These are phyloP conservation scores for Philopotamus ludificatus DNA, from an alignment of 1,140 invertebrate genomes.

Conservation along the genomic window DNA sequence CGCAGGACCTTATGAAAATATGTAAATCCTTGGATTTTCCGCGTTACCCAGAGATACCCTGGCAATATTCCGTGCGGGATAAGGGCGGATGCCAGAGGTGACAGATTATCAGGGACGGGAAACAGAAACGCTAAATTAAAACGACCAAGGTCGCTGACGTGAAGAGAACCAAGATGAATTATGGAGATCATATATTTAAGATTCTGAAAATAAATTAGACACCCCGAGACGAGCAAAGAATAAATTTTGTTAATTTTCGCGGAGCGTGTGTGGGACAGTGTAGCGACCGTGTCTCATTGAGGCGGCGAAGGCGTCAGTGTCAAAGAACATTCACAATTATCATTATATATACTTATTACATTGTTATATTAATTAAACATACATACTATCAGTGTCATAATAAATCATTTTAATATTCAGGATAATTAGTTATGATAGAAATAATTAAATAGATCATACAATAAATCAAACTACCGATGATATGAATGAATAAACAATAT, in stretches of 20 bases:
- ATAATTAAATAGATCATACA: no score
- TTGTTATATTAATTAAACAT: background rate
- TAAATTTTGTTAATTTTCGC: background rate
- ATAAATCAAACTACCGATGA: no score
- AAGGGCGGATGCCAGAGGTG: conserved; percentile 11
- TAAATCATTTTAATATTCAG: no score
- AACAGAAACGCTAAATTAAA: conserved; percentile 21
- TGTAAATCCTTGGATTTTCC: conserved; percentile 14
- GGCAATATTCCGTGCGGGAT: background rate
- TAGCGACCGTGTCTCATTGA: no score
- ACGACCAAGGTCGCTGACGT: conserved; percentile 12
- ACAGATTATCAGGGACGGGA: conserved; percentile 22
- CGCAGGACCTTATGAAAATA: conserved; percentile 13
- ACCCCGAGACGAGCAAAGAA: background rate
- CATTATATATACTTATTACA: background rate
- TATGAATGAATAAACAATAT: no score
- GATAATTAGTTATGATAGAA: no score
- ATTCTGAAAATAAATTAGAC: conserved; percentile 9
- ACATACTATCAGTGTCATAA: no score
- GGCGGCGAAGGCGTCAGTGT: no score
- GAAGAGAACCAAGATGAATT: conserved; percentile 10
- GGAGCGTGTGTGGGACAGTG: no score
- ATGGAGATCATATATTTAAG: background rate
- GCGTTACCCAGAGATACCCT: background rate
- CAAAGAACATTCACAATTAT: background rate